These are phyloP conservation scores for Melanaphis sacchari DNA, from an alignment of 1,140 invertebrate genomes.

Conservation along the genomic window DNA sequence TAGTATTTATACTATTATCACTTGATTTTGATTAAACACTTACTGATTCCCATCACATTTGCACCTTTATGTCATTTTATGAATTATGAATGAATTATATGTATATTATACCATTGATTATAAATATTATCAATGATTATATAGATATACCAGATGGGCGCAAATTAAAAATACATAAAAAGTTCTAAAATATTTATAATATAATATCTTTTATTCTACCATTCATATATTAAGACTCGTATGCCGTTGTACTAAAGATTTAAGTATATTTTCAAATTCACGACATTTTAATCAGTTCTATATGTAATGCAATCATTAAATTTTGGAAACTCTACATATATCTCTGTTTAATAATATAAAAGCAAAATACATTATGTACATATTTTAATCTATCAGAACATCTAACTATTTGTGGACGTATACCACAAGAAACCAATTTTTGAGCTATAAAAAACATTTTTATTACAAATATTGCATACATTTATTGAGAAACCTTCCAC, in stretches of 20 bases:
- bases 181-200: neutral
- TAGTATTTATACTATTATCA: neutral
- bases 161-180: neutral
- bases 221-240: no score
- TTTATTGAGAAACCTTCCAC: neutral
- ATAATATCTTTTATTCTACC: no score
- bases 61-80: neutral
- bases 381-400: neutral
- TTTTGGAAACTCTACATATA: no score
- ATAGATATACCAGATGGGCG: no score
- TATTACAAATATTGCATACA: neutral
- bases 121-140: no score
- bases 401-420: neutral
- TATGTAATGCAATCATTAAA: no score
- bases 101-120: no score
- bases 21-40: neutral
- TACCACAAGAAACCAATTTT: neutral
- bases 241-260: neutral
- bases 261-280: no score
- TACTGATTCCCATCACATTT: neutral
- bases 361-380: no score
- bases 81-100: neutral
- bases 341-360: no score
- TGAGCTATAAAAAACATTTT: neutral
- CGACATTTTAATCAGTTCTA: no score